Evolutionary conservation across 2,888 invertebrate species (phyloP).

Genomic region (Cephus nigrinus): DNA sequence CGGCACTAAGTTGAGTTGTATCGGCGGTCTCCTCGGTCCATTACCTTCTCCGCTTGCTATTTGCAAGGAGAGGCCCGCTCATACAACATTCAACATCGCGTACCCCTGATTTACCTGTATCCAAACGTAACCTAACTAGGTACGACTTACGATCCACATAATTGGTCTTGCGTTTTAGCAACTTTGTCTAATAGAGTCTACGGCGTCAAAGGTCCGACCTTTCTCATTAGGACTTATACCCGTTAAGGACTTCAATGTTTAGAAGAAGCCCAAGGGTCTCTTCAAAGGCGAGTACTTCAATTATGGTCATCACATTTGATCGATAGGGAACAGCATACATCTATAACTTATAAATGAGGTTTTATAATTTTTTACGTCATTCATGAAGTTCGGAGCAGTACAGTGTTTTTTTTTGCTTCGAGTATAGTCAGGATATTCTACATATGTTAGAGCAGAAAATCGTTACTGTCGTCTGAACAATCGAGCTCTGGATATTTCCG

Average conservation of each 20-base stretch:
- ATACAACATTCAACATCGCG: conserved; percentile 21
- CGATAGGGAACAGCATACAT: neutral
- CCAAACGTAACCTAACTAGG: conserved; percentile 22
- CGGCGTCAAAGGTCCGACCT: neutral
- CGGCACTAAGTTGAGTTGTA: conserved; percentile 37
- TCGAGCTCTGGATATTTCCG: conserved; percentile 9
- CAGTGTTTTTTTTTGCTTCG: neutral
- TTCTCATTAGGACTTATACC: neutral
- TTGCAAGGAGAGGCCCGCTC: conserved; percentile 9
- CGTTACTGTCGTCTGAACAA: conserved; percentile 28
- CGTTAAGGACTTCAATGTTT: neutral
- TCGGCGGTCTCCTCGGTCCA: conserved; percentile 28
- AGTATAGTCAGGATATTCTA: neutral
- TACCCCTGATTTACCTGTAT: neutral
- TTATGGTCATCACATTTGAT: neutral
- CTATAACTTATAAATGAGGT: neutral
- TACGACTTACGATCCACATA: conserved; percentile 28
- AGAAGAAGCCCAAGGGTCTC: neutral
- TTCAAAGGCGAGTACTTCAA: neutral
- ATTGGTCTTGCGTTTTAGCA: conserved; percentile 18
- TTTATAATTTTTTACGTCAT: neutral
- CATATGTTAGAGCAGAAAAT: conserved; percentile 10
- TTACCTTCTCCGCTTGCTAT: conserved; percentile 20
- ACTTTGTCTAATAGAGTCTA: conserved; percentile 3
- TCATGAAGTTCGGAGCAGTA: neutral